Conservation (phyloP, 2,888 invertebrate species). For the Cheilosia vulpina region DNA sequence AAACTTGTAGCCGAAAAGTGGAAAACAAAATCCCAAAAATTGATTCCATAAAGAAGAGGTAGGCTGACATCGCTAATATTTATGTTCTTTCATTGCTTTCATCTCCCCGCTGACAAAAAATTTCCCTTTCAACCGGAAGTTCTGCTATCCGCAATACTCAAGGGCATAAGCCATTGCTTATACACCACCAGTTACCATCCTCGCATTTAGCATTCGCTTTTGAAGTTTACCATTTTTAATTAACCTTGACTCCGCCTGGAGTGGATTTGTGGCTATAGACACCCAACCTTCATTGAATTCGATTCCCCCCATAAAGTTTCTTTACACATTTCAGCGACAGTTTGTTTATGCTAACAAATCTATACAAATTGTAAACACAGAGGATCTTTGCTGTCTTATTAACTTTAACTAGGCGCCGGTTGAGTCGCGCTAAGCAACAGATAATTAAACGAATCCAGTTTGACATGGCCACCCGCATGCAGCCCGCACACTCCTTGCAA, state of each 20-base stretch:
- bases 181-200: neutral
- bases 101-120: no score
- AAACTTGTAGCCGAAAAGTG: no score
- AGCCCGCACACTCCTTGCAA: neutral
- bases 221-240: conserved; percentile 11
- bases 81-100: no score
- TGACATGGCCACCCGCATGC: neutral
- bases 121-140: no score
- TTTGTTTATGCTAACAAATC: conserved; percentile 47
- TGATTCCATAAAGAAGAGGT: no score
- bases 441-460: conserved; percentile 55
- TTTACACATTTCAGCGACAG: neutral
- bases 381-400: conserved; percentile 58
- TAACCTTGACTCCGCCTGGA: conserved; percentile 5
- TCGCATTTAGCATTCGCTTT: neutral
- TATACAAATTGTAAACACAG: conserved; percentile 53
- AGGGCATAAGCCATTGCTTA: no score
- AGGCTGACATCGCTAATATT: no score
- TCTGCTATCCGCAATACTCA: no score
- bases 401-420: conserved; percentile 50
- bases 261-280: neutral
- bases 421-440: conserved; percentile 50
- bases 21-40: no score
- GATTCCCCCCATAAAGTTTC: neutral
- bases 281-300: neutral